Evolutionary conservation across 2,888 invertebrate species (phyloP), one percentile per base, ranked within the genome.

Genomic region (Drosophila ezoana): DNA sequence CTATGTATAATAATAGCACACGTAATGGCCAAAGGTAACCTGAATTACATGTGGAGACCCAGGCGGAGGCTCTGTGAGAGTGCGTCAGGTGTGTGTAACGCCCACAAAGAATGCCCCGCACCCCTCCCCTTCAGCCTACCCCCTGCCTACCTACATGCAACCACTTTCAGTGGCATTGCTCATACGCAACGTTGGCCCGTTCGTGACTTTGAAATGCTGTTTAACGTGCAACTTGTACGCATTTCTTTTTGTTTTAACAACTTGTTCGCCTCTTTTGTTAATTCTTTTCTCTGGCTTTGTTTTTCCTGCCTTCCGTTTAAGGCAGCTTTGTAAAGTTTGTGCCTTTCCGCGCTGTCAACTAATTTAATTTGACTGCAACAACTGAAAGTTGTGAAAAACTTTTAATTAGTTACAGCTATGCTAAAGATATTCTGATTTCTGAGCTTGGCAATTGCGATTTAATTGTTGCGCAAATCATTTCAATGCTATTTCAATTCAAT

Each of bases 351-450:
- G 61, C 44, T 44, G 53, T 16, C 69, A 35, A 57, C 79, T 75
- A 75, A 75, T 78, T 78, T 59, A 68, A 73, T 67, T 54, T 47
- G 13, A 9, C 40, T 37, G 23, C 33, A 62, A 45, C 5, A 54
- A 51, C n/a, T n/a, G 37, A 37, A 71, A 63, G 58, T 63, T 40
- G 16, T 44, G 47, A 38, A 53, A 32, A 73, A 74, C 53, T 74
- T 74, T 78, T 68, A 74, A 78, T 75, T 74, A 75, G 68, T 56
- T 68, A 28, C 73, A 73, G 74, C 45, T 38, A 51, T 51, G 53
- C 33, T 52, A 35, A 28, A 41, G 44, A 18, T 2, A 38, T 49
- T 45, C 49, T 8, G 61, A 56, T 77, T 71, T 41, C 28, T 28
- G 52, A 59, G 49, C 51, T 18, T 51, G 53, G 73, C 63, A 63